phyloP scores from a whole-genome alignment of 2,888 invertebrate species.

The Sesamia inferens region DNA sequence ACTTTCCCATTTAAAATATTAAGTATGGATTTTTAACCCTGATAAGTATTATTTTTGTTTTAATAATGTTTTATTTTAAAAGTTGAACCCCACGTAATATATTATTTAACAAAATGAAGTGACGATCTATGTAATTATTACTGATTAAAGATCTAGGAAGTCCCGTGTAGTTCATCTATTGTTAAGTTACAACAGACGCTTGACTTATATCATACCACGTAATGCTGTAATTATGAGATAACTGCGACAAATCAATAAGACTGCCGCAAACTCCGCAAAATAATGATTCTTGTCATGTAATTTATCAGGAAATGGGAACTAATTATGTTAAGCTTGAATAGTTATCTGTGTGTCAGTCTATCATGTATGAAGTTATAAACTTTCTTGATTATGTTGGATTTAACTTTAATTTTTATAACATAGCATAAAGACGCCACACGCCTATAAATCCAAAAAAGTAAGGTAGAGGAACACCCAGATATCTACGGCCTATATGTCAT shows the following conservation, averaged over 20 bases:
- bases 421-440: too few species aligned
- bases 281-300: slow-evolving; percentile 44
- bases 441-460: neutral
- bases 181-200: slow-evolving; percentile 22
- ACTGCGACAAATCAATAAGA: slow-evolving; percentile 50
- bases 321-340: slow-evolving; percentile 64
- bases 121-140: neutral
- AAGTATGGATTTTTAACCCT: neutral
- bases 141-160: slow-evolving; percentile 29
- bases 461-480: neutral
- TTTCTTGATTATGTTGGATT: slow-evolving; percentile 27
- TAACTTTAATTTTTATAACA: slow-evolving; percentile 10
- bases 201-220: slow-evolving; percentile 30
- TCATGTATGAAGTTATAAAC: slow-evolving; percentile 43
- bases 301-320: slow-evolving; percentile 67
- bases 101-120: neutral
- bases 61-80: neutral
- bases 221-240: slow-evolving; percentile 48
- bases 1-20: too few species aligned
- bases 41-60: neutral
- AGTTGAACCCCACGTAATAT: neutral
- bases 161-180: neutral
- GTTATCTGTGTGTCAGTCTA: slow-evolving; percentile 62
- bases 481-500: too few species aligned
- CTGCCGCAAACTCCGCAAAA: slow-evolving; percentile 55